Evolutionary conservation across 2,888 invertebrate genomes (phyloP).

Genomic region (Dicycla oo): DNA sequence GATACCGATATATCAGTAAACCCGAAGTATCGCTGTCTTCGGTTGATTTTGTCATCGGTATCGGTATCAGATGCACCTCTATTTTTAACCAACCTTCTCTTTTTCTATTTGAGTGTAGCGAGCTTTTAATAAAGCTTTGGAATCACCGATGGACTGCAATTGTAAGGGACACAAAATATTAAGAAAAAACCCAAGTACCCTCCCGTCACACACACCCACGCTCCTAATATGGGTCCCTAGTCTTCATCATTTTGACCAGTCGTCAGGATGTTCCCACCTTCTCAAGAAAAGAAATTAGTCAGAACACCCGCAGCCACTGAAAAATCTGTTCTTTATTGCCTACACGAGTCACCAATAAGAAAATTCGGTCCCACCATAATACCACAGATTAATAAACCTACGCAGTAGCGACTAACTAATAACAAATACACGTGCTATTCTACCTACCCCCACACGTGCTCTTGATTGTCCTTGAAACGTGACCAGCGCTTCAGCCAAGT

Average conservation of each 20-base stretch:
- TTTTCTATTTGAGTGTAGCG: too few species aligned
- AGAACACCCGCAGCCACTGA: too few species aligned
- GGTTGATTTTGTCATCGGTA: too few species aligned
- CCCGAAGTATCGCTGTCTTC: too few species aligned
- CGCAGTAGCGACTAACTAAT: background rate
- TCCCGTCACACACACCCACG: too few species aligned
- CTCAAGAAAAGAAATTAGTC: too few species aligned
- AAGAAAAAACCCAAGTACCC: background rate
- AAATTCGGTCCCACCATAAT: background rate
- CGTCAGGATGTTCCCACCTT: too few species aligned
- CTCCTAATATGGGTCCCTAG: background rate
- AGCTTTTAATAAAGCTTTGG: background rate
- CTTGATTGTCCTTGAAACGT: slow-evolving; percentile 47
- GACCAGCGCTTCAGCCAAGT: slow-evolving; percentile 47
- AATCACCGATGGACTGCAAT: too few species aligned
- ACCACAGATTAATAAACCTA: slow-evolving; percentile 17
- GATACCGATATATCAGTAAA: too few species aligned
- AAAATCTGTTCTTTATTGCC: background rate
- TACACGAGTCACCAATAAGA: background rate
- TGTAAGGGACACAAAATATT: too few species aligned
- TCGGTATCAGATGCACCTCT: too few species aligned
- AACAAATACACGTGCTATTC: slow-evolving; percentile 17
- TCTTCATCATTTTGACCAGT: background rate
- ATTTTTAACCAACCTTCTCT: too few species aligned
- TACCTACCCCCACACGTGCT: slow-evolving; percentile 43